Conservation (phyloP, 2,113 vertebrate genomes). For the Marcusenius ussheri region DNA sequence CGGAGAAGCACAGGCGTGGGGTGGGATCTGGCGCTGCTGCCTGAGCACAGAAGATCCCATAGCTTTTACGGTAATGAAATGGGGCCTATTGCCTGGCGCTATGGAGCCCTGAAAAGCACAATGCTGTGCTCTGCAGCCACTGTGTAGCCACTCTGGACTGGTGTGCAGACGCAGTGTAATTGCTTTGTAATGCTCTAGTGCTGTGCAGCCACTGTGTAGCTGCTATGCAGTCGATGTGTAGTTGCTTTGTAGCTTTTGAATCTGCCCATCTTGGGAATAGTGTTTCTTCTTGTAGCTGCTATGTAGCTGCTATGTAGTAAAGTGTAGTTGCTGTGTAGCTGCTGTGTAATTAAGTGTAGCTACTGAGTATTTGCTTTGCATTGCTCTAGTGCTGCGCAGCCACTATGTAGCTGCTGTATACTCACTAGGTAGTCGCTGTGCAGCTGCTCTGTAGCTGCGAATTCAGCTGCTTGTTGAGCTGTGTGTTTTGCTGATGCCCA, state of each 20-base stretch:
- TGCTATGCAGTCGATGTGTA: background rate
- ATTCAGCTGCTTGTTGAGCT: background rate
- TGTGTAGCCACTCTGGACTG: too few species aligned
- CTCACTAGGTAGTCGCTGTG: background rate
- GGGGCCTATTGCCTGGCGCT: background rate
- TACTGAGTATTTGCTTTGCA: background rate
- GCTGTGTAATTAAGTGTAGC: background rate
- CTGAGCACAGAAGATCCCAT: background rate
- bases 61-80: background rate
- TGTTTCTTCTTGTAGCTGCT: background rate
- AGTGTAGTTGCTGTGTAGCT: background rate
- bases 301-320: too few species aligned
- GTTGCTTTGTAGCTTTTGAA: background rate
- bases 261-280: too few species aligned
- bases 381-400: background rate
- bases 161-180: background rate
- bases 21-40: background rate
- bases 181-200: background rate
- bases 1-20: constrained; percentile 38
- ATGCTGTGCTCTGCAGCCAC: background rate
- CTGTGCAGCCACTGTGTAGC: background rate
- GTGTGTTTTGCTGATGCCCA: background rate
- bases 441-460: background rate
- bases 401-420: background rate
- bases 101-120: background rate